Evolutionary conservation across 2,888 invertebrate species (phyloP), one percentile per base, ranked within the genome.

Genomic region (Brachypterus glaber): DNA sequence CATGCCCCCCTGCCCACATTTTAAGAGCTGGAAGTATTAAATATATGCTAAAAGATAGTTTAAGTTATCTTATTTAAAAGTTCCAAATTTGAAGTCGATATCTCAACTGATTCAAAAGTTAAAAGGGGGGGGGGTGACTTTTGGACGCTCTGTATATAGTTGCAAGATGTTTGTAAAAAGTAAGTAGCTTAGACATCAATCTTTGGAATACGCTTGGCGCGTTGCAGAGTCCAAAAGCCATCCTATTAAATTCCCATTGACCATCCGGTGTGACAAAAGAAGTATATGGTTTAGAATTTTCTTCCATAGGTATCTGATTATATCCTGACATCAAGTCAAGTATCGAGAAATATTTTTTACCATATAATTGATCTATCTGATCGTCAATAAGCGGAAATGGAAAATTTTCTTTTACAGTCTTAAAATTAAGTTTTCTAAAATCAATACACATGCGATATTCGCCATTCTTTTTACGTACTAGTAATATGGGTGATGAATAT

Each of bases 251-350:
- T 31, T 49, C 48, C 30, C 40, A 47, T 17, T 48, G 46, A 7
- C 45, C 43, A 11, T 37, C 31, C 11, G 45, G 43, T 24, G 46
- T 49, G 15, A 48, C 47, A 17, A 48, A 46, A 5, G 47, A 37
- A 2, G 41, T 47, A 25, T 33, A 48, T 13, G 31, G 27, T 25
- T 41, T 47, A 3, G 42, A 42, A 4, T 30, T 9, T 43, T 48
- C 44, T 21, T 33, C 18, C 7, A 44, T 21, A 9, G 38, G 41
- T 17, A 49, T 34, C 30, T 49, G 46, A 29, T 49, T 39, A 24
- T 49, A 49, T 7, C 47, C 49, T 3, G 44, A 39, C 31, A 32
- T 39, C 13, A 48, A 27, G 33, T 49, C 49, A n/a, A 49, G 26
- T 27, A 43, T 45, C 8, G 39, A 43, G 30, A 44, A 50, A 37